Conservation (phyloP, 2,797 vertebrate species). For the Tokudaia tokunoshimensis region DNA sequence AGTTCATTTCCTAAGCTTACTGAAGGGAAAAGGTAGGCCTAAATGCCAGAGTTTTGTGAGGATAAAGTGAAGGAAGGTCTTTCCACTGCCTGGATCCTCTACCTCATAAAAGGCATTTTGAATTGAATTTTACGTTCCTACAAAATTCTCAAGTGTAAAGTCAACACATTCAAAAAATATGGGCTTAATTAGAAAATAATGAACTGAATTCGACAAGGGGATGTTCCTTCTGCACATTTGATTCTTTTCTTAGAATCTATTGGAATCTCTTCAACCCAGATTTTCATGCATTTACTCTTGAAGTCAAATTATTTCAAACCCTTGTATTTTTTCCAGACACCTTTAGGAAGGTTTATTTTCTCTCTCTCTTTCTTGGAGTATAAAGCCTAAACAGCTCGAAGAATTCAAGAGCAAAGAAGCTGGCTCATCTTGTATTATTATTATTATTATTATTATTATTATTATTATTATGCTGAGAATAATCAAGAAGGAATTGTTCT, state of each 20-base stretch:
- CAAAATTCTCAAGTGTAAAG: slow-evolving; percentile 6
- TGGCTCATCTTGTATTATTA: background rate
- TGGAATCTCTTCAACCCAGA: background rate
- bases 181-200: slow-evolving; percentile 13
- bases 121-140: background rate
- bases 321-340: background rate
- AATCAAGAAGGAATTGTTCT: slow-evolving; percentile 25
- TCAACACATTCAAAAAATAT: background rate
- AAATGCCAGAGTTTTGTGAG: background rate
- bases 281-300: background rate
- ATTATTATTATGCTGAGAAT: background rate
- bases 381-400: background rate
- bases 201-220: background rate
- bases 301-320: background rate
- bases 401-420: slow-evolving; percentile 50
- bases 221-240: background rate
- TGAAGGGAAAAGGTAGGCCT: background rate
- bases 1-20: background rate
- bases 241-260: background rate
- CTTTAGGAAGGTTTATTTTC: background rate
- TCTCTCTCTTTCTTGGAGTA: background rate
- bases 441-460: background rate
- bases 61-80: background rate
- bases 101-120: background rate
- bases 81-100: background rate